phyloP scores from a whole-genome alignment of 2,797 vertebrate species.

The Esox masquinongy region DNA sequence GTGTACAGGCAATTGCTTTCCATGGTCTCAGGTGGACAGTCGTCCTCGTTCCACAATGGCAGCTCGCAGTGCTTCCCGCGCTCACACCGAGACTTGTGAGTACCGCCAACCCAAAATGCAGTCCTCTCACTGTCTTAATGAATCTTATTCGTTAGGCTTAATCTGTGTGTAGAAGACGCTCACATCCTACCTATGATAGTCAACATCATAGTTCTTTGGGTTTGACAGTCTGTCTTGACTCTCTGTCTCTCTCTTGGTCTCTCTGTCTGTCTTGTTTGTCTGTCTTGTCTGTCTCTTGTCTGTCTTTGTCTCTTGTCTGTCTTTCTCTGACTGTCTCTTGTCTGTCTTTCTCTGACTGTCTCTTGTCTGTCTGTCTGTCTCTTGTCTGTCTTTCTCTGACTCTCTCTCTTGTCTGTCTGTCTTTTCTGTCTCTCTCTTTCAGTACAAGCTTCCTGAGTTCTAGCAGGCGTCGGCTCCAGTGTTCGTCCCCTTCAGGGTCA shows the following conservation, averaged over 20 bases:
- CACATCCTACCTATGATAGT: too few relatives aligned
- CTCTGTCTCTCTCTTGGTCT: neutral
- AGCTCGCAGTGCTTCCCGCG: conserved; percentile 75
- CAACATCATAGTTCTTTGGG: neutral
- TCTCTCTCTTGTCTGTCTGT: neutral
- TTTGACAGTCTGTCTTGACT: neutral
- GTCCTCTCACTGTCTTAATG: neutral
- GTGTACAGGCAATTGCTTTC: conserved; percentile 91
- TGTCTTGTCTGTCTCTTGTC: neutral
- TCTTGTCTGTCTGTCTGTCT: too few relatives aligned
- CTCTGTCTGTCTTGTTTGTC: neutral
- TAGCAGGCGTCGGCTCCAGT: conserved; percentile 65
- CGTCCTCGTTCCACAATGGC: conserved; percentile 80
- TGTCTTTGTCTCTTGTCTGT: too few relatives aligned
- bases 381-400: neutral
- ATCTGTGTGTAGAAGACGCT: too few relatives aligned
- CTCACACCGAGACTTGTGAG: conserved; percentile 88
- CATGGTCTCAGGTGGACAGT: conserved; percentile 89
- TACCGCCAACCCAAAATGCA: conserved; percentile 30
- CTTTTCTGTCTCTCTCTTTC: neutral
- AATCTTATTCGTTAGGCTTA: too few relatives aligned
- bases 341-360: neutral
- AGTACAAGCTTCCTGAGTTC: conserved; percentile 79
- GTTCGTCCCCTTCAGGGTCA: conserved; percentile 62
- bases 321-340: too few relatives aligned